A percentile compares a stretch with the other conserved stretches of the same genome.
These are phyloP conservation scores for Natrix natrix DNA, from an alignment of 2,797 vertebrate genomes.

Conservation along the genomic window DNA sequence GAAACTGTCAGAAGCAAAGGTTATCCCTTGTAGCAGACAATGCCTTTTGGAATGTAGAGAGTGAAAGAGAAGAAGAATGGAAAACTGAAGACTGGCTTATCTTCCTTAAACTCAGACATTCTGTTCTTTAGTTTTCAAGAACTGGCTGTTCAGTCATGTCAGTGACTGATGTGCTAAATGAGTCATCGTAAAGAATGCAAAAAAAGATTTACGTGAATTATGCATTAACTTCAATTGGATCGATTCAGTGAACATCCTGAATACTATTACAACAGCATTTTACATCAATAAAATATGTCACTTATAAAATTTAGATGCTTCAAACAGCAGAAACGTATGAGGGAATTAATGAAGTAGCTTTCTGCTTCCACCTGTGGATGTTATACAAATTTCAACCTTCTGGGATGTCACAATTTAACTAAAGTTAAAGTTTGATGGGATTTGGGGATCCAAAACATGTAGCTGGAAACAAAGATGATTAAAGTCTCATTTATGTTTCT, in stretches of 20 bases:
- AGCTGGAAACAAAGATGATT: neutral
- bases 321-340: neutral
- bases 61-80: neutral
- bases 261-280: neutral
- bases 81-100: neutral
- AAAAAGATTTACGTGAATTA: neutral
- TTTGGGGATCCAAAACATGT: neutral
- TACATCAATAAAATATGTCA: neutral
- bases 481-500: neutral
- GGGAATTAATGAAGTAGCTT: neutral
- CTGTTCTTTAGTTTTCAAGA: conserved; percentile 23
- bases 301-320: neutral
- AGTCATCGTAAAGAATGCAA: neutral
- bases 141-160: conserved; percentile 9
- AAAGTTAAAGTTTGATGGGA: too few relatives aligned
- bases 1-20: neutral
- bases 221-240: neutral
- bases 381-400: neutral
- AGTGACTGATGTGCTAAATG: conserved; percentile 18
- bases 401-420: neutral
- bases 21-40: conserved; percentile 13
- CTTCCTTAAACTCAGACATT: neutral
- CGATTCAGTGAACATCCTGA: neutral
- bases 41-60: neutral
- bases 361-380: neutral